Evolutionary conservation across 2,888 invertebrate genomes (phyloP).

Genomic region (Agrotis clavis): DNA sequence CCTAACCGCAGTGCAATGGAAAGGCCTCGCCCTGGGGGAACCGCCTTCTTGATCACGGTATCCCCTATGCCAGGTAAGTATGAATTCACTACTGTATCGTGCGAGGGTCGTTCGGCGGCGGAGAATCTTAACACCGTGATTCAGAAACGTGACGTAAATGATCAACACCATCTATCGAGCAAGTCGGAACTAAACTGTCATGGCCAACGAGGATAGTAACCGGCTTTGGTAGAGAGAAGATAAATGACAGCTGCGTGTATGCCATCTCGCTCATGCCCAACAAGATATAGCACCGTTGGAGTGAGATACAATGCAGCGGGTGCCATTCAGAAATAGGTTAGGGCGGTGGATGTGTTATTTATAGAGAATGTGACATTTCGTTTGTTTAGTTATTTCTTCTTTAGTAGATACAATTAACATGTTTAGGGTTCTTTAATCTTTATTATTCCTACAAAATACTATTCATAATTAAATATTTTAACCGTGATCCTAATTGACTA

Average conservation of each 20-base stretch:
- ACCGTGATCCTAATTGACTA: too few relatives aligned
- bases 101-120: conserved; percentile 30
- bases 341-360: not conserved
- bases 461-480: too few relatives aligned
- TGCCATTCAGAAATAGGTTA: not conserved
- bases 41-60: conserved; percentile 53
- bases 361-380: conserved; percentile 1
- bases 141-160: conserved; percentile 28
- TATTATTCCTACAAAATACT: too few relatives aligned
- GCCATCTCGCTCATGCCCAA: conserved; percentile 10
- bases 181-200: conserved; percentile 9
- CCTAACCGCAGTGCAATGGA: conserved; percentile 53
- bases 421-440: not conserved
- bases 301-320: conserved; percentile 1
- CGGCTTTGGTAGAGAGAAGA: not conserved
- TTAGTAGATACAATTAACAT: not conserved
- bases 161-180: conserved; percentile 44
- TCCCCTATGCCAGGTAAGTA: conserved; percentile 59
- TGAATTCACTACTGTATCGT: conserved; percentile 4
- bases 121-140: conserved; percentile 52
- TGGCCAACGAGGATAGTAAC: not conserved
- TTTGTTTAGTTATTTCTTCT: conserved; percentile 18
- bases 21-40: conserved; percentile 57
- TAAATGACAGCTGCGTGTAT: not conserved
- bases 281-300: not conserved